These are phyloP conservation scores for Beris chalybata DNA, from an alignment of 2,888 invertebrate genomes.

Conservation along the genomic window DNA sequence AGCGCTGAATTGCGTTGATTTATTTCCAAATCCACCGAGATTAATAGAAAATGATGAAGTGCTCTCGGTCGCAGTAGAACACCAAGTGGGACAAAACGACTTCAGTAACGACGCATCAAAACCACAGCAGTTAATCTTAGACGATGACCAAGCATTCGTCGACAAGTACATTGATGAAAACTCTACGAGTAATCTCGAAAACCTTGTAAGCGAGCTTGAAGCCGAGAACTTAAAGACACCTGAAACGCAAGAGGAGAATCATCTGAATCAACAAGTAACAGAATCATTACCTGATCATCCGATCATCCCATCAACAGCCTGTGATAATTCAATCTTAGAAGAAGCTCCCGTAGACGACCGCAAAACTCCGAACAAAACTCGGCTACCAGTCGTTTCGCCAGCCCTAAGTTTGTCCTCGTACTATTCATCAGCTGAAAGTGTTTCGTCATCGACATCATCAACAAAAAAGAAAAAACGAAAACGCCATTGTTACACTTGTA, in stretches of 20 bases:
- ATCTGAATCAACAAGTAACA: no score
- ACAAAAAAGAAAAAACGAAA: constrained; percentile 41
- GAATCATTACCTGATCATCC: no score
- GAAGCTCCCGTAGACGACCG: not conserved
- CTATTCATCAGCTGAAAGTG: constrained; percentile 42
- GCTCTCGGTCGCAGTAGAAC: not conserved
- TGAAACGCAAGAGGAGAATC: not conserved
- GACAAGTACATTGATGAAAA: not conserved
- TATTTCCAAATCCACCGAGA: constrained; percentile 44
- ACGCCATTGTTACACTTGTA: constrained; percentile 42
- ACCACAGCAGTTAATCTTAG: not conserved
- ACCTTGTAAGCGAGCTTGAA: not conserved
- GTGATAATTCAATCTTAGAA: not conserved
- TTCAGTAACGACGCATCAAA: not conserved
- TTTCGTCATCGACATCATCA: constrained; percentile 37
- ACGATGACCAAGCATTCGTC: not conserved
- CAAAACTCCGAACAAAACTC: constrained; percentile 11
- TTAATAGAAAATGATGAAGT: constrained; percentile 28
- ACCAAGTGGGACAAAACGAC: not conserved
- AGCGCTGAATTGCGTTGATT: constrained; percentile 41
- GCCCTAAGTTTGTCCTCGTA: constrained; percentile 40
- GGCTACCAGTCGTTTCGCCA: constrained; percentile 34
- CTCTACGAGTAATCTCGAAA: no score
- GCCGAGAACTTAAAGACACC: constrained; percentile 1
- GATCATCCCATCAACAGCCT: no score